Evolutionary conservation across 2,888 invertebrate species (phyloP).

Genomic region (Drosophila lacicola): DNA sequence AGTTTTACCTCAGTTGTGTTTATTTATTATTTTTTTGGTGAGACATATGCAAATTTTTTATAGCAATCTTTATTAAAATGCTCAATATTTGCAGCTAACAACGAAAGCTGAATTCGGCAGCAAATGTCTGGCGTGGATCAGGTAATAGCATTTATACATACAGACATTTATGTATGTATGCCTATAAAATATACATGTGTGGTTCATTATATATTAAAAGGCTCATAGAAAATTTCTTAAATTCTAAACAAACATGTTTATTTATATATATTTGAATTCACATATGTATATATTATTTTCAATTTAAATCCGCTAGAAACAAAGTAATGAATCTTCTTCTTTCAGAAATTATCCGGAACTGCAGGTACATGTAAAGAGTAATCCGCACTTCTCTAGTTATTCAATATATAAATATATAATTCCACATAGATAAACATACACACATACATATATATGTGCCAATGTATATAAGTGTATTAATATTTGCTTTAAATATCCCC

Average conservation of each 20-base stretch:
- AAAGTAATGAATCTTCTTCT: constrained; percentile 38
- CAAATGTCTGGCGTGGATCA: constrained; percentile 97
- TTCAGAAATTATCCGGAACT: constrained; percentile 82
- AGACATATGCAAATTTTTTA: constrained; percentile 32
- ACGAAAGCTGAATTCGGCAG: constrained; percentile 83
- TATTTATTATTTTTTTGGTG: constrained; percentile 77
- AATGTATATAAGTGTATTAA: constrained; percentile 4
- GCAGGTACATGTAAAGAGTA: constrained; percentile 71
- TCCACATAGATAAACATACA: background rate
- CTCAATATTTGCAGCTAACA: constrained; percentile 59
- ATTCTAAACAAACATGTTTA: constrained; percentile 2
- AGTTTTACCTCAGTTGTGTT: constrained; percentile 63
- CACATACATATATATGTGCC: background rate
- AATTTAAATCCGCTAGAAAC: background rate
- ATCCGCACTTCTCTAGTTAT: constrained; percentile 1
- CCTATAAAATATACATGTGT: constrained; percentile 22
- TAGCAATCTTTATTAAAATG: constrained; percentile 12
- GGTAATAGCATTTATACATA: constrained; percentile 86
- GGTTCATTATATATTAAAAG: constrained; percentile 10
- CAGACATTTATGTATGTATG: constrained; percentile 37
- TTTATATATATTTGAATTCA: background rate
- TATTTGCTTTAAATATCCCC: background rate
- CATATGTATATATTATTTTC: background rate
- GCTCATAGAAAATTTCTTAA: constrained; percentile 5
- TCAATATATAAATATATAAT: constrained; percentile 5